These are phyloP conservation scores for Crossaster papposus DNA, from an alignment of 53 echinoderm and acorn worm species.

Conservation along the genomic window DNA sequence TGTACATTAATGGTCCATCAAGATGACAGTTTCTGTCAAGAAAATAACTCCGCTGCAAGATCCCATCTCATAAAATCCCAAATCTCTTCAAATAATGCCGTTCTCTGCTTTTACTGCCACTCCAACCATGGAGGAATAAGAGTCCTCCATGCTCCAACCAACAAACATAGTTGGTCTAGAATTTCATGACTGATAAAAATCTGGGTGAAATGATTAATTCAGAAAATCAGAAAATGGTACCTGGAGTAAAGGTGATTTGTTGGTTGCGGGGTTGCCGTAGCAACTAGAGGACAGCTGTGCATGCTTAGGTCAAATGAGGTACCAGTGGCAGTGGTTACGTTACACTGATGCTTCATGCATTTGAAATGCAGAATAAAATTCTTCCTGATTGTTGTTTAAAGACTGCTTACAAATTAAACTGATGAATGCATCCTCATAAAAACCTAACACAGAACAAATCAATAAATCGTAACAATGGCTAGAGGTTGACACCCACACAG, in stretches of 20 bases:
- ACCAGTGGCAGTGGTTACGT: too few species aligned
- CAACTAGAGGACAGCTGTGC: not conserved
- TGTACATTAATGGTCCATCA: not conserved
- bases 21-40: too few species aligned
- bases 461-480: not conserved
- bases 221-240: too few species aligned
- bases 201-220: not conserved
- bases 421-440: not conserved
- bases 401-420: not conserved
- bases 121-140: not conserved
- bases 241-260: constrained; percentile 3
- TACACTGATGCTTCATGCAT: not conserved
- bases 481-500: not conserved
- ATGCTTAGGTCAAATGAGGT: not conserved
- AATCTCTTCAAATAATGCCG: not conserved
- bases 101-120: not conserved
- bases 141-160: too few species aligned
- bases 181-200: not conserved
- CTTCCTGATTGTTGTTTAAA: not conserved
- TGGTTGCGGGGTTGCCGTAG: not conserved
- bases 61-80: not conserved
- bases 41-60: not conserved
- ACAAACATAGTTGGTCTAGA: too few species aligned
- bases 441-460: not conserved
- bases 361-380: not conserved